phyloP scores from a whole-genome alignment of 1,140 invertebrate species.

The Diorhabda sublineata region DNA sequence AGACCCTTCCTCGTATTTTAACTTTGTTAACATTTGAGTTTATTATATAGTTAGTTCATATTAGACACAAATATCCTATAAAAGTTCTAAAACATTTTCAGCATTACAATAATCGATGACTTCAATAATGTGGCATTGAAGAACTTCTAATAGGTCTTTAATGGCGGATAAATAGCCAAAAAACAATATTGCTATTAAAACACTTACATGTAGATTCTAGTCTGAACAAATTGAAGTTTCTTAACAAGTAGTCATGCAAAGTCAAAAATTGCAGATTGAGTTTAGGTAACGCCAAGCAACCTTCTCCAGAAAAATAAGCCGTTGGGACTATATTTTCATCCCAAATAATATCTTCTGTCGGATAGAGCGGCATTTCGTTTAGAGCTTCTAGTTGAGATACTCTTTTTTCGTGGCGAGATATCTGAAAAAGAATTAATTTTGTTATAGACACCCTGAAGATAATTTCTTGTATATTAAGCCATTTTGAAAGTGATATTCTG shows the following conservation, averaged over 20 bases:
- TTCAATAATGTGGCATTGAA: too few relatives aligned
- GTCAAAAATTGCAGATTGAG: slow-evolving; percentile 98
- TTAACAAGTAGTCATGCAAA: slow-evolving; percentile 93
- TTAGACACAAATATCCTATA: too few relatives aligned
- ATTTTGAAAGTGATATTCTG: too few relatives aligned
- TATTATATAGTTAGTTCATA: too few relatives aligned
- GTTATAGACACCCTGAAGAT: too few relatives aligned
- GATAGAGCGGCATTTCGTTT: slow-evolving; percentile 98
- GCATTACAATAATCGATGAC: too few relatives aligned
- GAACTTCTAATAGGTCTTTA: too few relatives aligned
- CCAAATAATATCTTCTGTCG: slow-evolving; percentile 98
- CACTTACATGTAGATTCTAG: slow-evolving; percentile 94
- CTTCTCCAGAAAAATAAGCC: slow-evolving; percentile 95
- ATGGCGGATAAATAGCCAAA: too few relatives aligned
- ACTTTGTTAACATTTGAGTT: too few relatives aligned
- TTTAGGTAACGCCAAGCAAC: slow-evolving; percentile 93
- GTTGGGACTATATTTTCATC: slow-evolving; percentile 98
- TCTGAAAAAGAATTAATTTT: slow-evolving; percentile 47
- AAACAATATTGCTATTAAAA: not conserved
- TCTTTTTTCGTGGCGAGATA: slow-evolving; percentile 82
- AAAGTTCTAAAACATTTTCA: too few relatives aligned
- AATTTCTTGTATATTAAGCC: too few relatives aligned
- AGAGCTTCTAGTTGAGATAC: slow-evolving; percentile 90
- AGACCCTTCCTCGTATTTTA: too few relatives aligned
- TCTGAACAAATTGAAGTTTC: slow-evolving; percentile 97